Evolutionary conservation across 2,888 invertebrate species (phyloP).

Genomic region (Stenolophus ochropezus): DNA sequence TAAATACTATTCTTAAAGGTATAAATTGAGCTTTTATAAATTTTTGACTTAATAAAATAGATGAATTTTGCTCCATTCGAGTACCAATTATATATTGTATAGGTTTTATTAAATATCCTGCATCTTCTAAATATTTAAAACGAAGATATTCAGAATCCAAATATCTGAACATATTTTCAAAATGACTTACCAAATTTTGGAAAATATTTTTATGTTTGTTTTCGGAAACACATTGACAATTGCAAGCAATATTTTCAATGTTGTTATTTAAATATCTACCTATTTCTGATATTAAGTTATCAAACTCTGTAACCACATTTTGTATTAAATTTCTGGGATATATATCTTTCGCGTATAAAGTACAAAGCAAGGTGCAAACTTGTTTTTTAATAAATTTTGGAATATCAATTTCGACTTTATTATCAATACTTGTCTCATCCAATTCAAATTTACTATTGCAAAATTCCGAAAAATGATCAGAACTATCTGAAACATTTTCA

Average conservation of each 20-base stretch:
- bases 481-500: not conserved
- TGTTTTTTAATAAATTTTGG: not conserved
- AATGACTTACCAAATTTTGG: not conserved
- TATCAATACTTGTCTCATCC: not conserved
- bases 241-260: not conserved
- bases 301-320: not conserved
- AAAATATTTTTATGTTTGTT: not conserved
- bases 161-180: not conserved
- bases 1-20: not conserved
- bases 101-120: not conserved
- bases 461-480: not conserved
- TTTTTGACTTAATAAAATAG: not conserved
- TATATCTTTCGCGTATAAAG: not conserved
- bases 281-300: not conserved
- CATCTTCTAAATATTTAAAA: not conserved
- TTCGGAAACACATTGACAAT: not conserved
- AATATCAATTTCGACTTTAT: not conserved
- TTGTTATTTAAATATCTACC: too few species aligned
- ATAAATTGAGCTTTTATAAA: not conserved
- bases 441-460: not conserved
- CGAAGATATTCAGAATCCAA: not conserved
- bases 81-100: not conserved
- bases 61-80: not conserved
- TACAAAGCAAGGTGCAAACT: not conserved
- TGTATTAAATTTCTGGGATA: slow-evolving; percentile 1